Evolutionary conservation across 2,888 invertebrate species (phyloP), one percentile per base, ranked within the genome.

Genomic region (Beris morrisii): DNA sequence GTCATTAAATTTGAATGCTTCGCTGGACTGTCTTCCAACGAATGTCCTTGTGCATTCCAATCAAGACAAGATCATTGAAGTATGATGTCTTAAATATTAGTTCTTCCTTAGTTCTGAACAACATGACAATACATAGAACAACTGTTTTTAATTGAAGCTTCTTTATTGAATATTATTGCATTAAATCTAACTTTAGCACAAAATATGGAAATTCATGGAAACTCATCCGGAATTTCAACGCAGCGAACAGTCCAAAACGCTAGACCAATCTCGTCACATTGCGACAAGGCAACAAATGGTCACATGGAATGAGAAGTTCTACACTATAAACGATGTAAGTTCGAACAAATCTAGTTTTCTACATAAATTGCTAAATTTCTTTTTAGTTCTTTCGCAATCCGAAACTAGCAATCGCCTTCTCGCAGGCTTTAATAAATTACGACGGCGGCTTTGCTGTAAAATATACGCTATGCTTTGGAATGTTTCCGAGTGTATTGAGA

Each of bases 401-500:
- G 0, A 82, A 78, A 68, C 68, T 82, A 1, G 78, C 84, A 12
- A 77, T 83, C 71, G 83, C 85, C 0, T 82, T 83, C 69, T 74
- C 80, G 0, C 85, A 86, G 74, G 84, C 85, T 0, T 75, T 85
- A 72, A 85, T 85, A 72, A 84, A 84, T 75, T 84, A 84, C 72
- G 84, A 88, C 74, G 85, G 86, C 44, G 85, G 86, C 4, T 76
- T 88, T 15, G 84, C 87, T 4, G 85, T 90, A 0, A 91, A 90
- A 79, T 78, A 85, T 56, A 85, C 85, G 0, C 79, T 91, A 1
- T 86, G 88, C 0, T 86, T 87, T 75, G 83, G 85, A 7, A 85
- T 91, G 82, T 89, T 89, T 74, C 82, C 84, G 7, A 88, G 85
- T 73, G 85, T 86, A 0, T 81, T 91, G 52, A 80, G 85, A 55